Conservation (phyloP, 2,113 vertebrate genomes). For the Lasiurus cinereus region DNA sequence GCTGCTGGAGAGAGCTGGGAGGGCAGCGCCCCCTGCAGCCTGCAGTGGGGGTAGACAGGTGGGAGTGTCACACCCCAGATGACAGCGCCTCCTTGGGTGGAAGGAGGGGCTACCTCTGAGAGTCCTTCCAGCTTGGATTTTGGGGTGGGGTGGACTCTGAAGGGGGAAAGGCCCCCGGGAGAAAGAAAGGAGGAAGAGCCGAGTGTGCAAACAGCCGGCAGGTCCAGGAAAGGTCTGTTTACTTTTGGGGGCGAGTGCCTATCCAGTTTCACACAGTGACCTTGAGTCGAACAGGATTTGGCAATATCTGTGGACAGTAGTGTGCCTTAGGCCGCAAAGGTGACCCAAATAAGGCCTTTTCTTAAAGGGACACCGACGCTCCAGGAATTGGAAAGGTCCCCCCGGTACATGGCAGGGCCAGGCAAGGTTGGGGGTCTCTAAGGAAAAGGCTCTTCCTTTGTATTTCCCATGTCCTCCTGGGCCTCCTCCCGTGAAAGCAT, state of each 20-base stretch:
- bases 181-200: neutral
- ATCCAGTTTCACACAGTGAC: constrained; percentile 35
- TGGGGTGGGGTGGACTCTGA: neutral
- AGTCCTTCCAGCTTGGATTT: neutral
- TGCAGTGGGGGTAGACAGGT: constrained; percentile 76
- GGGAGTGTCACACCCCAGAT: constrained; percentile 75
- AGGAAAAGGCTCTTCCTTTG: neutral
- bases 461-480: neutral
- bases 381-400: neutral
- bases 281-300: constrained; percentile 54
- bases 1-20: neutral
- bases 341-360: constrained; percentile 16
- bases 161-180: neutral
- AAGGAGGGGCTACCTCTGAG: neutral
- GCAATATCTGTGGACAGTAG: neutral
- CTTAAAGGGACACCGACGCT: neutral
- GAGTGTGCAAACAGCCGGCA: neutral
- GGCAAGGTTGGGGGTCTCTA: neutral
- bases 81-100: constrained; percentile 41
- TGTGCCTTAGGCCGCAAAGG: neutral
- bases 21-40: constrained; percentile 27
- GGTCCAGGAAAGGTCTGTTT: neutral
- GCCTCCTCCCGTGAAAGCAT: neutral
- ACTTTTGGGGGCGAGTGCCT: neutral
- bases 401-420: neutral